A percentile compares a stretch with the other conserved stretches of the same genome.
These are phyloP conservation scores for Dicaeum eximium DNA, from an alignment of 2,113 vertebrate genomes.

Conservation along the genomic window DNA sequence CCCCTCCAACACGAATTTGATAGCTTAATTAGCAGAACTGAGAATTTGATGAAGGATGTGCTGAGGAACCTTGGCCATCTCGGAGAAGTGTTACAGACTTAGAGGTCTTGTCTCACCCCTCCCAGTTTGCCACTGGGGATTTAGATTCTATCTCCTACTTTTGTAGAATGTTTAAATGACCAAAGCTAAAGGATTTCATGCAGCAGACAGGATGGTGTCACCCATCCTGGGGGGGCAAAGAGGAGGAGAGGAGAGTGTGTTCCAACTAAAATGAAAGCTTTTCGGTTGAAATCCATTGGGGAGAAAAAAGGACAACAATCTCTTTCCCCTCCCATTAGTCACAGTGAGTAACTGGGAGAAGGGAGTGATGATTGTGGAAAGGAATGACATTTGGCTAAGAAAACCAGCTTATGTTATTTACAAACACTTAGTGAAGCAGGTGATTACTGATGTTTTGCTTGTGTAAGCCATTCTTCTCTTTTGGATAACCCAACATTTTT, in stretches of 20 bases:
- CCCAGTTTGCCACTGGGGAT: not conserved
- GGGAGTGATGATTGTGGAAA: constrained; percentile 24
- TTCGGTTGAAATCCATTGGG: not conserved
- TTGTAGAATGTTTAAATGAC: not conserved
- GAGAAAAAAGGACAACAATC: not conserved
- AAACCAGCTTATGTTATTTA: constrained; percentile 18
- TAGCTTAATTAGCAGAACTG: constrained; percentile 15
- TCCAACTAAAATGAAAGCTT: not conserved
- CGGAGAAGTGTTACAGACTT: not conserved
- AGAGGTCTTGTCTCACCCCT: not conserved
- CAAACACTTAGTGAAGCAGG: constrained; percentile 41
- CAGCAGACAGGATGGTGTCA: not conserved
- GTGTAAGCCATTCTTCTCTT: constrained; percentile 37
- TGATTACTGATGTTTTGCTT: constrained; percentile 52
- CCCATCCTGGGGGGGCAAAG: not conserved
- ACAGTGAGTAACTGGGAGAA: constrained; percentile 46
- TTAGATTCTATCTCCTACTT: not conserved
- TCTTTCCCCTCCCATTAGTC: constrained; percentile 30
- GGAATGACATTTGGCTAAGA: constrained; percentile 35
- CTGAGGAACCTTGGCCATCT: not conserved
- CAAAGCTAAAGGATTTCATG: not conserved
- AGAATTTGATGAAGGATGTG: not conserved
- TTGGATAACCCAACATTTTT: constrained; percentile 1
- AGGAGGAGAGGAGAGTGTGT: not conserved
- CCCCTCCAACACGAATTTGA: not conserved